Evolutionary conservation across 1,140 invertebrate species (phyloP), one percentile per base, ranked within the genome.

Genomic region (Limonius californicus): DNA sequence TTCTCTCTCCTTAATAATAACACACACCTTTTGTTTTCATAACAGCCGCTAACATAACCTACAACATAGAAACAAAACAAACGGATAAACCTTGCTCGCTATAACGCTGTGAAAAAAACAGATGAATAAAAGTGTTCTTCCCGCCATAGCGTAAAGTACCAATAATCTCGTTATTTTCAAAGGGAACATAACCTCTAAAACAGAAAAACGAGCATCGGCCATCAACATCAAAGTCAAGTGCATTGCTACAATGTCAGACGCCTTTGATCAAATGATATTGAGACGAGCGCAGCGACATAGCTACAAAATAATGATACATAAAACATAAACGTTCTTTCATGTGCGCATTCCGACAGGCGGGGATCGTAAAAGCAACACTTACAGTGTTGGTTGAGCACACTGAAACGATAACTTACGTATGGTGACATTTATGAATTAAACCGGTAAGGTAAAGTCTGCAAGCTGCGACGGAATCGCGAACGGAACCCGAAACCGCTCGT

Each of bases 341-440:
- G 64, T 63, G 35, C 15, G 27, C 27, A 43, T 57, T 20, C 42
- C 19, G 18, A 57, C 42, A 43, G 18, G 42, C 57, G 50, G 42
- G 39, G 57, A 54, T 62, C 58, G 61, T 62, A 62, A 62, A 45
- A 62, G 23, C 45, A 35, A 21, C 21, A 30, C 20, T 35, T 30
- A 58, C 53, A 39, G 42, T 55, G 54, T 50, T 54, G 42, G 42
- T 7, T 19, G 39, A 58, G 54, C 64, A 66, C 58, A 63, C 62
- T 63, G 64, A 66, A 66, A 63, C 61, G 47, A 66, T 63, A 66
- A 63, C 43, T 66, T 66, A 63, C 45, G 35, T 43, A 23, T 35
- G 57, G 64, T 66, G 64, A 66, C 64, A 63, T 66, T 66, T 66
- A 66, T 66, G 64, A 56, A 57, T 62, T 54, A 59, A 59, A 59